These are phyloP conservation scores for Haliclona indistincta DNA, from an alignment of 37 sponge, comb jelly and placozoan species.

Conservation along the genomic window DNA sequence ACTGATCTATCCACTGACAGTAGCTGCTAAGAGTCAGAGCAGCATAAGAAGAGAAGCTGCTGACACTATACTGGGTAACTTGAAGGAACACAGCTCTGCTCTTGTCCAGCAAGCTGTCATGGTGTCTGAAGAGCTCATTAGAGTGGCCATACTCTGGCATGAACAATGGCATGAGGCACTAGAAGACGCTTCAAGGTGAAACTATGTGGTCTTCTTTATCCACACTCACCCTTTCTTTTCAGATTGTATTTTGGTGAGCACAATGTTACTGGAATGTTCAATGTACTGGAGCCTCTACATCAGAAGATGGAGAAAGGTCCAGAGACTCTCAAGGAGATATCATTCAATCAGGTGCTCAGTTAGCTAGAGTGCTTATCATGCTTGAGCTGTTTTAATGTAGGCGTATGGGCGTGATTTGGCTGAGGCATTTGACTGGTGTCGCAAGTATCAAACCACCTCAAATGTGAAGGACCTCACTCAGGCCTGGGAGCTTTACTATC, in stretches of 20 bases:
- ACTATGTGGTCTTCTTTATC: too few relatives aligned
- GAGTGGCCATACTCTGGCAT: slow-evolving; percentile 98
- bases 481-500: slow-evolving; percentile 98
- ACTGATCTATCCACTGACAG: slow-evolving; percentile 96
- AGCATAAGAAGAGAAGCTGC: slow-evolving; percentile 74
- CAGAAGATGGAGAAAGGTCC: slow-evolving; percentile 82
- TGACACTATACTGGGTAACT: slow-evolving; percentile 75
- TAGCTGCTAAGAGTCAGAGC: slow-evolving; percentile 82
- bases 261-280: slow-evolving; percentile 90
- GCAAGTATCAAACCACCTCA: slow-evolving; percentile 71
- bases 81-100: slow-evolving; percentile 85
- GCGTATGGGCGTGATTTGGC: slow-evolving; percentile 95
- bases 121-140: slow-evolving; percentile 95
- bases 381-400: slow-evolving; percentile 21
- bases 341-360: slow-evolving; percentile 74
- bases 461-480: slow-evolving; percentile 89
- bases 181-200: slow-evolving; percentile 90
- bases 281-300: slow-evolving; percentile 90
- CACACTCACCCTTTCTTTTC: neutral
- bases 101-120: slow-evolving; percentile 93
- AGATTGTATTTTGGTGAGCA: slow-evolving; percentile 90
- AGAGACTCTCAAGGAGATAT: slow-evolving; percentile 85
- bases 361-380: neutral
- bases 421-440: slow-evolving; percentile 97
- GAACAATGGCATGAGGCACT: slow-evolving; percentile 98